phyloP scores from a whole-genome alignment of 2,113 vertebrate species.

The Indri indri region DNA sequence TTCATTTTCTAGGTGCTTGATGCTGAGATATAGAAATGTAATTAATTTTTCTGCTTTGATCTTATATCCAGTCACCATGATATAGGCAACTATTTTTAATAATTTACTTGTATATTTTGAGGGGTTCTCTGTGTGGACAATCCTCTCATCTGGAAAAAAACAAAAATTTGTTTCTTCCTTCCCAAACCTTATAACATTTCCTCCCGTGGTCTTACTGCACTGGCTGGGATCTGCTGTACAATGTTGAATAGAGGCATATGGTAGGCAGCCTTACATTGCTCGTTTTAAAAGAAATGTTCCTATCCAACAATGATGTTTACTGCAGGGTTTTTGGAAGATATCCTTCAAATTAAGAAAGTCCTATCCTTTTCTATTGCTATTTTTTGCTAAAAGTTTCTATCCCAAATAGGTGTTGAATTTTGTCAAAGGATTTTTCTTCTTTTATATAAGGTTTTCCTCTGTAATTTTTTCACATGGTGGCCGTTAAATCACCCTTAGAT shows the following conservation, averaged over 20 bases:
- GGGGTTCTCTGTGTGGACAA: neutral
- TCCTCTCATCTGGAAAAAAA: neutral
- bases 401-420: neutral
- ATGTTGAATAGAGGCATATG: neutral
- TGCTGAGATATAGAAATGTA: neutral
- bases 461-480: neutral
- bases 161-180: neutral
- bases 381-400: slow-evolving; percentile 18
- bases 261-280: neutral
- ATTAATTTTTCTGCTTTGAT: neutral
- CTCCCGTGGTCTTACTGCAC: neutral
- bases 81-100: neutral
- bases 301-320: neutral
- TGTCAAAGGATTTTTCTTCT: neutral
- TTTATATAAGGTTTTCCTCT: slow-evolving; percentile 1
- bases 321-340: neutral
- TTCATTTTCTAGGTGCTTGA: neutral
- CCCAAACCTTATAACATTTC: neutral
- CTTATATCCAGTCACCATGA: neutral
- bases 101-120: neutral
- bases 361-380: neutral
- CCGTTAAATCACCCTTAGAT: neutral
- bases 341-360: neutral
- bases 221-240: neutral
- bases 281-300: neutral